Conservation (phyloP, 2,113 vertebrate genomes). For the Thalassoma bifasciatum region DNA sequence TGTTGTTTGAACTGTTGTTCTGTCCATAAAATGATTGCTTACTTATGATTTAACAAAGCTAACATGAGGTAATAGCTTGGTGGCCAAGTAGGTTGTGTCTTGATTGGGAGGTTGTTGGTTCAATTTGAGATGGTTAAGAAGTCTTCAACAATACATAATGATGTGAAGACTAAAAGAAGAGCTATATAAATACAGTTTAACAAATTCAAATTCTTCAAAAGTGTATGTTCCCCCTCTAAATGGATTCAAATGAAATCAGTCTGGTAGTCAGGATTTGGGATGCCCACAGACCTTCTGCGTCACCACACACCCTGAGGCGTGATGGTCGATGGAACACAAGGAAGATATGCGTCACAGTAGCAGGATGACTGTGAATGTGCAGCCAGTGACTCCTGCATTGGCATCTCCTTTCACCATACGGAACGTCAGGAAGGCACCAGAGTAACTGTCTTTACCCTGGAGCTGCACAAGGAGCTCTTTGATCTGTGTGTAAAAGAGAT, state of each 20-base stretch:
- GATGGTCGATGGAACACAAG: conserved; percentile 41
- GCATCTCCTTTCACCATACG: conserved; percentile 49
- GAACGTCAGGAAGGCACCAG: conserved; percentile 49
- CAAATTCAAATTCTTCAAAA: neutral
- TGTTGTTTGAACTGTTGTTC: too few species aligned
- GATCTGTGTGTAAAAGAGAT: conserved; percentile 22
- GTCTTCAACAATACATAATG: too few species aligned
- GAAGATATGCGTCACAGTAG: conserved; percentile 51
- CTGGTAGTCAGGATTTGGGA: conserved; percentile 44
- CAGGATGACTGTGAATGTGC: conserved; percentile 29
- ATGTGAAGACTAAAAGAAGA: too few species aligned
- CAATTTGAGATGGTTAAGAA: too few species aligned
- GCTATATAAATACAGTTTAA: too few species aligned
- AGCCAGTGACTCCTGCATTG: conserved; percentile 22
- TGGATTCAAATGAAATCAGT: conserved; percentile 3
- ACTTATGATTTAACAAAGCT: too few species aligned
- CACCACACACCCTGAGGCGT: conserved; percentile 16
- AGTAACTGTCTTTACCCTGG: conserved; percentile 10
- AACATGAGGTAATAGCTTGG: too few species aligned
- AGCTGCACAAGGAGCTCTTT: conserved; percentile 49
- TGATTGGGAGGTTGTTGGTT: too few species aligned
- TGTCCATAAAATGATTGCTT: too few species aligned
- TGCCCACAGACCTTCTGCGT: conserved; percentile 31
- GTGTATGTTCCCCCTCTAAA: neutral
- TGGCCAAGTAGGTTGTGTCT: too few species aligned